phyloP scores from a whole-genome alignment of 92 coral and sea anemone species.

The Porites lobata region DNA sequence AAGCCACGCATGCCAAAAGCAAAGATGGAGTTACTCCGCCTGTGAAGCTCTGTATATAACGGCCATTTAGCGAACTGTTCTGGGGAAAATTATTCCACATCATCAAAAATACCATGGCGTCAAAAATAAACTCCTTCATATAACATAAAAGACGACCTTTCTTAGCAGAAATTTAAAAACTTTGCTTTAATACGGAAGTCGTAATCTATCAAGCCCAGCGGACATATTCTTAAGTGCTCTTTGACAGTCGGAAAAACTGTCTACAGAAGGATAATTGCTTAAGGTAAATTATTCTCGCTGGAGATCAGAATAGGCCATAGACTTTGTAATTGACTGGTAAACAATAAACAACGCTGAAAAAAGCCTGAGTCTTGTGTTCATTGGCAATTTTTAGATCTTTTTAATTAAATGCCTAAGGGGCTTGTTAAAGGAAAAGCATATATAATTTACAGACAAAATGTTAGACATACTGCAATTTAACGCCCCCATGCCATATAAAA shows the following conservation, averaged over 20 bases:
- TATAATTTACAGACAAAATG: no score
- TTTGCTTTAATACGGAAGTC: neutral
- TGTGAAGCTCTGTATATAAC: neutral
- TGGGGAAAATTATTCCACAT: neutral
- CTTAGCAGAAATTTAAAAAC: neutral
- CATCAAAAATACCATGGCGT: neutral
- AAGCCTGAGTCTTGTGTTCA: neutral
- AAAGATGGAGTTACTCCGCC: constrained; percentile 13
- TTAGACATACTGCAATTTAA: neutral
- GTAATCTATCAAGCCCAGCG: neutral
- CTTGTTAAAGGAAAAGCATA: neutral
- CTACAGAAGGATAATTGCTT: neutral
- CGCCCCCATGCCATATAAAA: neutral
- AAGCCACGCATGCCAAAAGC: constrained; percentile 3
- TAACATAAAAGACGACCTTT: neutral
- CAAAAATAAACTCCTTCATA: neutral
- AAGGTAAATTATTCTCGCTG: neutral
- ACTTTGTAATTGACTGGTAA: no score
- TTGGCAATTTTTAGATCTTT: neutral
- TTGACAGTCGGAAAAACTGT: neutral
- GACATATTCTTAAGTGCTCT: neutral
- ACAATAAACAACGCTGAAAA: no score
- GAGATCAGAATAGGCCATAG: neutral
- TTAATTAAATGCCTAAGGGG: neutral
- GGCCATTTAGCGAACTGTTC: neutral